Evolutionary conservation across 1,140 invertebrate species (phyloP).

Genomic region (Drosophila oshimai): DNA sequence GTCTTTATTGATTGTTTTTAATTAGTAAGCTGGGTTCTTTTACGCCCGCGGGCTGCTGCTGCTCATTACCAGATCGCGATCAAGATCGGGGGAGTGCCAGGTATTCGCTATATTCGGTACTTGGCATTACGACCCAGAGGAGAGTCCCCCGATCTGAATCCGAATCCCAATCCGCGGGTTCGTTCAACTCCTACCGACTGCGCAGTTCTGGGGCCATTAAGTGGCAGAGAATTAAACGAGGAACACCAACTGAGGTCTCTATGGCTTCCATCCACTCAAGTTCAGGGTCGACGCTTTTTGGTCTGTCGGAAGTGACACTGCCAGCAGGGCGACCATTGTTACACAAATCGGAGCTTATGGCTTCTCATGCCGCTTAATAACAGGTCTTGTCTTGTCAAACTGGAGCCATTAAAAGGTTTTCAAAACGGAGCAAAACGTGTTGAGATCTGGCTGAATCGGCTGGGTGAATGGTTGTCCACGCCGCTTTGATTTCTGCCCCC

Average conservation of each 20-base stretch:
- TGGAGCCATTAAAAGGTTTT: slow-evolving; percentile 58
- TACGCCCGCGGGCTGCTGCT: slow-evolving; percentile 40
- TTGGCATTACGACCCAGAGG: slow-evolving; percentile 5
- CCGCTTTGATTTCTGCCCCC: slow-evolving; percentile 10
- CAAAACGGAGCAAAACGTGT: slow-evolving; percentile 21
- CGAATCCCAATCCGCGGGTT: slow-evolving; percentile 41
- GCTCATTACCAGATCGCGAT: slow-evolving; percentile 63
- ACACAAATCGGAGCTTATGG: slow-evolving; percentile 59
- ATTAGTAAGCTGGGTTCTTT: slow-evolving; percentile 59
- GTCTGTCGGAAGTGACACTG: slow-evolving; percentile 71
- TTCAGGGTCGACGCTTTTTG: slow-evolving; percentile 63
- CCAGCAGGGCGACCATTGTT: slow-evolving; percentile 58
- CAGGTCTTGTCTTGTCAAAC: slow-evolving; percentile 69
- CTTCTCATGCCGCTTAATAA: slow-evolving; percentile 68
- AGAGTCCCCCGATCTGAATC: too few species aligned
- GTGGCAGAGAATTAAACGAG: slow-evolving; percentile 7
- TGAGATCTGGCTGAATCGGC: slow-evolving; percentile 27
- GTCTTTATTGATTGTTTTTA: slow-evolving; percentile 77
- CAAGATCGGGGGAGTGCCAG: slow-evolving; percentile 59
- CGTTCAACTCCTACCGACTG: slow-evolving; percentile 48
- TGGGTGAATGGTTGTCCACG: slow-evolving; percentile 1
- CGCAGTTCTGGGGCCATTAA: slow-evolving; percentile 33
- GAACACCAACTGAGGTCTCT: slow-evolving; percentile 4
- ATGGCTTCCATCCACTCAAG: slow-evolving; percentile 33
- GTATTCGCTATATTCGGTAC: not conserved